These are phyloP conservation scores for Trinectes maculatus DNA, from an alignment of 2,113 vertebrate species.

Conservation along the genomic window DNA sequence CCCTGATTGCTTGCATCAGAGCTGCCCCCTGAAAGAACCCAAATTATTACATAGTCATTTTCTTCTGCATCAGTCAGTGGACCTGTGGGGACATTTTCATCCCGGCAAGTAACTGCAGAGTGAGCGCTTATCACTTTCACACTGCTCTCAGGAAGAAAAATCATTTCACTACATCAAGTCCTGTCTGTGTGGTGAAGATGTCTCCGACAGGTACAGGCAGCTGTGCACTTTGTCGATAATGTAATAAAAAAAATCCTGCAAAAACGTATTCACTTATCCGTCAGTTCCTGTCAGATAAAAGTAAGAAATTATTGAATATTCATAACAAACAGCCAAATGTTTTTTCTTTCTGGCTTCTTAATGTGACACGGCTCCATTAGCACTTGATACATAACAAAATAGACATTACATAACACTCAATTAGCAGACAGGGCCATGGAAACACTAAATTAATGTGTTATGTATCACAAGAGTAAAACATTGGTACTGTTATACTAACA, in stretches of 20 bases:
- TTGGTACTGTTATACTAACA: not conserved
- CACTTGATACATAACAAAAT: not conserved
- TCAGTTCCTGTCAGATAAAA: not conserved
- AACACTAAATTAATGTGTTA: not conserved
- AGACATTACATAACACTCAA: not conserved
- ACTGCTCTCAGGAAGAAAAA: not conserved
- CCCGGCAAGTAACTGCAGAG: not conserved
- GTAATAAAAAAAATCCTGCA: not conserved
- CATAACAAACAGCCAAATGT: not conserved
- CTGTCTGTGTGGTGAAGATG: not conserved
- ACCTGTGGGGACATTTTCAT: not conserved
- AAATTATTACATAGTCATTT: not conserved
- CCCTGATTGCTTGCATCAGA: too few species aligned
- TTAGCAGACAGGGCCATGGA: not conserved
- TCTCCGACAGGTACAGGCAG: not conserved
- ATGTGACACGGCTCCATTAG: not conserved
- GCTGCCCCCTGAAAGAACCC: not conserved
- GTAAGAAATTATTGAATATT: not conserved
- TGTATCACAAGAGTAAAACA: not conserved
- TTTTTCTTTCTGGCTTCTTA: not conserved
- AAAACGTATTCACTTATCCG: not conserved
- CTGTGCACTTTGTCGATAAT: too few species aligned
- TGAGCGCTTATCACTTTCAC: not conserved
- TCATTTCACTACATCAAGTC: not conserved
- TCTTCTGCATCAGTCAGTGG: not conserved